Base-by-base conservation (phyloP, 37 sponge, comb jelly and placozoan genomes). In the Halichondria panicea region DNA sequence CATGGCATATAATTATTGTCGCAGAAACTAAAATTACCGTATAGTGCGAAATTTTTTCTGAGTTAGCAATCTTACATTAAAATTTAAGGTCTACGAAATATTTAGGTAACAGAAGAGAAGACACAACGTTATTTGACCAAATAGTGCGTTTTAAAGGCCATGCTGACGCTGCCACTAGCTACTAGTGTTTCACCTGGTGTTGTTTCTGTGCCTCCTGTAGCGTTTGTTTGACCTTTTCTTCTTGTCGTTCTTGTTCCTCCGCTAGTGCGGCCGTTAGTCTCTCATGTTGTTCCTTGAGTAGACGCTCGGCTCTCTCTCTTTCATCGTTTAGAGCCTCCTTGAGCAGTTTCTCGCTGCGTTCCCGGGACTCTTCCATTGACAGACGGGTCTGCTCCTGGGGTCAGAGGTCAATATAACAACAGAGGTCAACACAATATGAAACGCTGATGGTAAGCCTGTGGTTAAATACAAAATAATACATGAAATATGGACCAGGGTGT, bases 251-350 rank as follows among this genome's bases (percentile, higher is more conserved):
- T 55, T 66, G 66, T 71, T 86, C 92, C 48, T 91, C 79, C 35
- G 82, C 83, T 74, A 86, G 58, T 19, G 84, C 79, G 19, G 66
- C 55, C 0, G 63, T 57, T 27, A 91, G 65, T 15, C 87, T 64
- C 55, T 69, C 70, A 27, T 87, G 81, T 58, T 87, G 80, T 36
- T 84, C 81, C 73, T 81, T 58, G 48, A 92, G 42, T 63, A 76
- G 39, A 55, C 70, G 54, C 85, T 92, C 85, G 21, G 74, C 58
- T 22, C 66, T 61, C 78, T 88, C 82, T 58, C 74, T 71, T 46
- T 92, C 89, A 71, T 36, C 72, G 66, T 36, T 32, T 22, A 87
- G 39, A 34, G 84, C 84, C 0, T 84, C 88, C 39, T 82, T 24
- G 13, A 92, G 68, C 8, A 61, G 62, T 53, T 75, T 75, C 70